phyloP scores from a whole-genome alignment of 2,113 vertebrate genomes.

The Sula dactylatra region DNA sequence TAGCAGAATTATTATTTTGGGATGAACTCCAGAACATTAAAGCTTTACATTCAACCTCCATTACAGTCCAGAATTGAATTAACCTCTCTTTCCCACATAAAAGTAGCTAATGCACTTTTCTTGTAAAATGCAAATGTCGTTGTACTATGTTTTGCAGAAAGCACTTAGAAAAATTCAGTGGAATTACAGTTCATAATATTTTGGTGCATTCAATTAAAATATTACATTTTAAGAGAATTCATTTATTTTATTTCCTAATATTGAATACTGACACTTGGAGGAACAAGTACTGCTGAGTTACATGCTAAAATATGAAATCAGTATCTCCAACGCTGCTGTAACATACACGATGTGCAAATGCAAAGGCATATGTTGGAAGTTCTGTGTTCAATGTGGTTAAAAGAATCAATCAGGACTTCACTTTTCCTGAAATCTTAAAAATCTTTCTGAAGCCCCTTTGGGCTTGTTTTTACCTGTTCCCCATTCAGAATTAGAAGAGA shows the following conservation, averaged over 20 bases:
- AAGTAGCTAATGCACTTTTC: constrained; percentile 48
- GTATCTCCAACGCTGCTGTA: neutral
- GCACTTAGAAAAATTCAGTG: constrained; percentile 22
- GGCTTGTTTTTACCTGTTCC: neutral
- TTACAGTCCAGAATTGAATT: constrained; percentile 59
- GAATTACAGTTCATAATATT: neutral
- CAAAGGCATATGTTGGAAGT: neutral
- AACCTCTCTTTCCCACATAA: constrained; percentile 37
- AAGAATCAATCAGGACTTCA: neutral
- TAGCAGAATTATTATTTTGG: constrained; percentile 65
- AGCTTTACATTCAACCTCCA: constrained; percentile 58
- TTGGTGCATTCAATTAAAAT: constrained; percentile 11
- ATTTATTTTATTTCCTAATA: neutral
- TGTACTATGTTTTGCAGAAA: neutral
- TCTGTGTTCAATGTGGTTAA: neutral
- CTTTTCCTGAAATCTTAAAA: neutral
- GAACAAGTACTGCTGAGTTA: neutral
- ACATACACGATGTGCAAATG: neutral
- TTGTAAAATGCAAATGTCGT: constrained; percentile 55
- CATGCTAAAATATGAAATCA: neutral
- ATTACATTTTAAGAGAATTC: neutral
- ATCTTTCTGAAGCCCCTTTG: neutral
- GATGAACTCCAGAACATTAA: constrained; percentile 57
- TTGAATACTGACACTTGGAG: neutral
- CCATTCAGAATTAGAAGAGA: neutral